Percentiles rank a stretch among this genome's conserved stretches.
phyloP scores from a whole-genome alignment of 2,797 vertebrate species.

The Brotula barbata region DNA sequence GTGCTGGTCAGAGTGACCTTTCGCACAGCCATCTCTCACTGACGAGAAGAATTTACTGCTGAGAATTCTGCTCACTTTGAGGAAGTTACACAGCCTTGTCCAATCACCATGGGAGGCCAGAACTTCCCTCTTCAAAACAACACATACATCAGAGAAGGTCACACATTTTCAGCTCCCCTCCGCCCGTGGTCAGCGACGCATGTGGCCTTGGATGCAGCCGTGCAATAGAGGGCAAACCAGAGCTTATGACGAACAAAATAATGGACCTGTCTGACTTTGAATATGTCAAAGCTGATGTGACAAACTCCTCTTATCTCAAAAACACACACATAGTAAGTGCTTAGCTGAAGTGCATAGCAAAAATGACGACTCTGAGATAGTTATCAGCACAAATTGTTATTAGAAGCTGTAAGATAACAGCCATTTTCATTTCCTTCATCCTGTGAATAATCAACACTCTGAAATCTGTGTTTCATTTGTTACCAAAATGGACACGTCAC shows the following conservation, averaged over 20 bases:
- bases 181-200: background rate
- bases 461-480: conserved; percentile 23
- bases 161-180: background rate
- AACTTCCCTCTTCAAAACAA: conserved; percentile 48
- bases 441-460: conserved; percentile 36
- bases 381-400: no score
- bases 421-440: background rate
- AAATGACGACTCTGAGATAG: no score
- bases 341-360: background rate
- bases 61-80: conserved; percentile 34
- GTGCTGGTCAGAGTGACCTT: background rate
- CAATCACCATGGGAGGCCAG: conserved; percentile 8
- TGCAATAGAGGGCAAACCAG: background rate
- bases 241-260: no score
- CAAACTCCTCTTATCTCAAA: background rate
- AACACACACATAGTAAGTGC: background rate
- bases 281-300: background rate
- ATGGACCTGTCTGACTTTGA: no score
- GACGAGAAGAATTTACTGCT: background rate
- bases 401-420: conserved; percentile 9
- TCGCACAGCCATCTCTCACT: background rate
- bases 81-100: conserved; percentile 45
- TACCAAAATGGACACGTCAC: background rate
- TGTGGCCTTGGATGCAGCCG: background rate
- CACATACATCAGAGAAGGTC: conserved; percentile 2